phyloP scores from a whole-genome alignment of 1,140 invertebrate genomes.

The Sesamia nonagrioides region DNA sequence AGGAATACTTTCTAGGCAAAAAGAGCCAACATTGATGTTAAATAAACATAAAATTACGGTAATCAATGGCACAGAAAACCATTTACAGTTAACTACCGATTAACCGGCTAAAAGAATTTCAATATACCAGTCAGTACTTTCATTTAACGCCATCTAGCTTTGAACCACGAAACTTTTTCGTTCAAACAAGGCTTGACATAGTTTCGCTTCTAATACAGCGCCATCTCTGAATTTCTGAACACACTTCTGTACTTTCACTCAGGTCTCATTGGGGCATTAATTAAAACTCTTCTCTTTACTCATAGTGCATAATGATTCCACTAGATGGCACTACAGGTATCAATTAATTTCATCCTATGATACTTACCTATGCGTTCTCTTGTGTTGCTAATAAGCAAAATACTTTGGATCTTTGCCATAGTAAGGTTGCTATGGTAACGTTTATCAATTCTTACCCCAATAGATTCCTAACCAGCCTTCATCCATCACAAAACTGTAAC shows the following conservation, averaged over 20 bases:
- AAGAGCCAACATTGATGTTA: too few species aligned
- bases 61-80: background rate
- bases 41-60: background rate
- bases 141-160: slow-evolving; percentile 4
- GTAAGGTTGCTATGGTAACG: too few species aligned
- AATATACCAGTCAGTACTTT: background rate
- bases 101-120: background rate
- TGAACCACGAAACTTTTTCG: background rate
- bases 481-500: too few species aligned
- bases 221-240: background rate
- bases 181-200: background rate
- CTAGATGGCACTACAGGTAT: background rate
- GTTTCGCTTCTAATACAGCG: background rate
- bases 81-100: background rate
- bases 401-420: too few species aligned
- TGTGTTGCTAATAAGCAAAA: too few species aligned
- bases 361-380: too few species aligned
- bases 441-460: too few species aligned
- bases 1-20: too few species aligned
- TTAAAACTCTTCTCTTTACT: background rate
- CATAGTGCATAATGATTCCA: background rate
- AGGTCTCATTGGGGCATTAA: background rate
- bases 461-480: too few species aligned
- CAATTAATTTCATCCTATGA: too few species aligned
- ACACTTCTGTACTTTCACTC: background rate